phyloP scores from a whole-genome alignment of 2,113 vertebrate species.

The Centropristis striata region DNA sequence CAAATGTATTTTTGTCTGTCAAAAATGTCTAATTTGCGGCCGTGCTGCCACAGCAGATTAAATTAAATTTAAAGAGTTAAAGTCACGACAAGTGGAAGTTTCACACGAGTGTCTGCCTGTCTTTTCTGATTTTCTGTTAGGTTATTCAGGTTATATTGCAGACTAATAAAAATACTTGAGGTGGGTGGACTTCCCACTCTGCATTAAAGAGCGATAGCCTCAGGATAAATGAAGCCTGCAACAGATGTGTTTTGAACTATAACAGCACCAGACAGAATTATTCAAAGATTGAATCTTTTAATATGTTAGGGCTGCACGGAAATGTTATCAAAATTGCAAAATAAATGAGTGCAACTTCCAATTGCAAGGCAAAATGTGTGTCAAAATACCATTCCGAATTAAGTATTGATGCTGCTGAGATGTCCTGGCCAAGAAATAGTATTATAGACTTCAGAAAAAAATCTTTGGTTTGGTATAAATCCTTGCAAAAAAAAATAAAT shows the following conservation, averaged over 20 bases:
- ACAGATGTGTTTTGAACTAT: constrained; percentile 10
- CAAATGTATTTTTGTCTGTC: neutral
- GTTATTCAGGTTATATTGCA: constrained; percentile 43
- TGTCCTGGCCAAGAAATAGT: too few relatives aligned
- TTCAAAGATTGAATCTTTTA: neutral
- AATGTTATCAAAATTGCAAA: too few relatives aligned
- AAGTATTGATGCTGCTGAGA: too few relatives aligned
- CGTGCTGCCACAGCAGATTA: neutral
- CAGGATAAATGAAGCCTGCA: constrained; percentile 29
- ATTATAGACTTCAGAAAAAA: too few relatives aligned
- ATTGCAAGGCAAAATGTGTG: too few relatives aligned
- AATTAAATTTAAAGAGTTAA: neutral
- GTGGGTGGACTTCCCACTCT: constrained; percentile 45
- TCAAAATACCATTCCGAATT: too few relatives aligned
- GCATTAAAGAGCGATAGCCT: constrained; percentile 51
- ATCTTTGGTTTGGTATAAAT: too few relatives aligned
- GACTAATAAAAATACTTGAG: constrained; percentile 76
- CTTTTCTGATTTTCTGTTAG: constrained; percentile 26
- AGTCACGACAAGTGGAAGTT: constrained; percentile 44
- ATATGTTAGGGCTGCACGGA: neutral
- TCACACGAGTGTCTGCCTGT: neutral
- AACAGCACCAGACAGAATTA: neutral
- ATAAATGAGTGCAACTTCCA: too few relatives aligned
- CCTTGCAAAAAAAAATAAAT: too few relatives aligned
- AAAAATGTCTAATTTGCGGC: neutral